phyloP scores from a whole-genome alignment of 2,888 invertebrate species.

The Polymixis lichenea region DNA sequence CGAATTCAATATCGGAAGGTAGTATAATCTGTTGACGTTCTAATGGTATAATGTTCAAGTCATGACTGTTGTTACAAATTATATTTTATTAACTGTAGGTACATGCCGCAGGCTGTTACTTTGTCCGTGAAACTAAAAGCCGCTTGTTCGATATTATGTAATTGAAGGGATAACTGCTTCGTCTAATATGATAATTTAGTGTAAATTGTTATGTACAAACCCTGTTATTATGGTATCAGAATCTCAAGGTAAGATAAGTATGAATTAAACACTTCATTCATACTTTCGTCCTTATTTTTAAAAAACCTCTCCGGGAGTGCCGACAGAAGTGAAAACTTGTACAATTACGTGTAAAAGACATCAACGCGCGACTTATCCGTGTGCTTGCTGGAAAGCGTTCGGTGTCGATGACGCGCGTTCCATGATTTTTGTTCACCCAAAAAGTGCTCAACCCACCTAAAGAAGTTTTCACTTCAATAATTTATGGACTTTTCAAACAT shows the following conservation, averaged over 20 bases:
- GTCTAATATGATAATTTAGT: constrained; percentile 30
- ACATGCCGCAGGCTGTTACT: constrained; percentile 27
- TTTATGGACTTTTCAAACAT: not conserved
- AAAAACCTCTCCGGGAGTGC: no score
- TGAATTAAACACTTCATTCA: not conserved
- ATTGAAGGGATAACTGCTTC: constrained; percentile 25
- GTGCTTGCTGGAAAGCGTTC: no score
- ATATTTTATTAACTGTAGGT: constrained; percentile 17
- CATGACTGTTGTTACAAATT: constrained; percentile 36
- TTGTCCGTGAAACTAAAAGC: constrained; percentile 55
- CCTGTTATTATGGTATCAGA: constrained; percentile 30
- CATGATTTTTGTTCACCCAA: no score
- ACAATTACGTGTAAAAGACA: no score
- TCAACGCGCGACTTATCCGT: no score
- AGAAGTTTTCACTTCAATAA: no score
- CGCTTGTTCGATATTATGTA: constrained; percentile 27
- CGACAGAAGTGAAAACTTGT: no score
- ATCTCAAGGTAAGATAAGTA: constrained; percentile 24
- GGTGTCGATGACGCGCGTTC: no score
- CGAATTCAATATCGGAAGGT: constrained; percentile 15
- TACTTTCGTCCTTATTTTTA: not conserved
- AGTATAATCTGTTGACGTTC: constrained; percentile 41
- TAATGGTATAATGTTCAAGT: constrained; percentile 53
- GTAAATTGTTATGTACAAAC: constrained; percentile 24
- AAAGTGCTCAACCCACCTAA: no score